Percentiles rank a stretch among this genome's conserved stretches.
These are phyloP conservation scores for Notolabrus celidotus DNA, from an alignment of 2,797 vertebrate species.

Conservation along the genomic window DNA sequence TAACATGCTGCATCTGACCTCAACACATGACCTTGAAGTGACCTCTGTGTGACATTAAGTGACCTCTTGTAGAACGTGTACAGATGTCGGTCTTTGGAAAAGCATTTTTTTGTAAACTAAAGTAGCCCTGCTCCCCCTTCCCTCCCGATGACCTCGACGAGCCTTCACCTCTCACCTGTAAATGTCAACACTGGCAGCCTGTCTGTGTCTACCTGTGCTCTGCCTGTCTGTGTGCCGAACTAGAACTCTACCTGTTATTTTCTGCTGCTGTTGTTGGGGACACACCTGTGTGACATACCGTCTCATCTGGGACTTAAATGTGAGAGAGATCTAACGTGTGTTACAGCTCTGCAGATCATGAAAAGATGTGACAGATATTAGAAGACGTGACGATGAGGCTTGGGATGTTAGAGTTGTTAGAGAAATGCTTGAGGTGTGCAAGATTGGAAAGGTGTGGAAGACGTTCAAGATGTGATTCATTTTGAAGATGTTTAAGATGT, in stretches of 20 bases:
- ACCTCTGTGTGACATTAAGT: neutral
- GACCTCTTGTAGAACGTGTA: neutral
- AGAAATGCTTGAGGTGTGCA: too few relatives aligned
- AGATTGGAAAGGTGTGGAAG: too few relatives aligned
- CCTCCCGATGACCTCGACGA: neutral
- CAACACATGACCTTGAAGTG: neutral
- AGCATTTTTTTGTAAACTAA: neutral
- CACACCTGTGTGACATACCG: constrained; percentile 13
- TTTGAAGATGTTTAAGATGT: too few relatives aligned
- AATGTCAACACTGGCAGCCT: constrained; percentile 27
- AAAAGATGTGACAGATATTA: neutral
- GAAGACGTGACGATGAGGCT: too few relatives aligned
- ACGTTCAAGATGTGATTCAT: too few relatives aligned
- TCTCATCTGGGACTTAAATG: neutral
- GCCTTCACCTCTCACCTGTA: constrained; percentile 16
- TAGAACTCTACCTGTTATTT: neutral
- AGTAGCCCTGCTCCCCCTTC: neutral
- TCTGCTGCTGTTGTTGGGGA: neutral
- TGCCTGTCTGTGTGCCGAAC: constrained; percentile 46
- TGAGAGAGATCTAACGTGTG: neutral
- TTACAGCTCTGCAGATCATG: neutral
- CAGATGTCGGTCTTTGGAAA: constrained; percentile 2
- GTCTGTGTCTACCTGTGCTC: constrained; percentile 26
- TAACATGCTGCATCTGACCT: neutral
- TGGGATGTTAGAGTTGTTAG: neutral